These are phyloP conservation scores for Acronicta alni DNA, from an alignment of 2,888 invertebrate genomes.

Conservation along the genomic window DNA sequence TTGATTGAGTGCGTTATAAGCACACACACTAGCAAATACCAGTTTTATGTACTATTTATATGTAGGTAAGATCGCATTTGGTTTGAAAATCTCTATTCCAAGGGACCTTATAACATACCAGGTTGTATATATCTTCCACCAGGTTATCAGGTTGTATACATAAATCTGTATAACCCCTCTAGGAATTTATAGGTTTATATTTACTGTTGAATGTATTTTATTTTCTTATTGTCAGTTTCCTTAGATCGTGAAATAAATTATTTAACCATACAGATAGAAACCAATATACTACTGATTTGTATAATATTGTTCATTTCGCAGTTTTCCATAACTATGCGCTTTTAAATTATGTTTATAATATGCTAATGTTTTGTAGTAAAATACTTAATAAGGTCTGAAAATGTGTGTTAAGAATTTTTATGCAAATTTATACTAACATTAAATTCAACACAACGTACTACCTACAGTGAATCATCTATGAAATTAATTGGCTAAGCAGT, in stretches of 20 bases:
- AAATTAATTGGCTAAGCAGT: slow-evolving; percentile 28
- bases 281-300: too few species aligned
- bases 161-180: too few species aligned
- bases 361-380: slow-evolving; percentile 11
- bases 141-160: too few species aligned
- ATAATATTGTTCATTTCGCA: neutral
- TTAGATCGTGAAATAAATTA: too few species aligned
- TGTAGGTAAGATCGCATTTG: too few species aligned
- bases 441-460: slow-evolving; percentile 8
- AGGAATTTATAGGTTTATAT: too few species aligned
- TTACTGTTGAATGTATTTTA: too few species aligned
- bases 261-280: too few species aligned
- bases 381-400: neutral
- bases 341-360: slow-evolving; percentile 4
- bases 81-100: too few species aligned
- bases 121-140: too few species aligned
- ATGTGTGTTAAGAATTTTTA: slow-evolving; percentile 1
- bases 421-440: slow-evolving; percentile 12
- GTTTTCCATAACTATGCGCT: neutral
- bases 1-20: neutral
- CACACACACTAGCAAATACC: neutral
- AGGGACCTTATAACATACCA: too few species aligned
- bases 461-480: slow-evolving; percentile 23
- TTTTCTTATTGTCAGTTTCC: too few species aligned
- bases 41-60: neutral